phyloP scores from a whole-genome alignment of 2,888 invertebrate genomes.

The Rhopalosiphum nymphaeae region DNA sequence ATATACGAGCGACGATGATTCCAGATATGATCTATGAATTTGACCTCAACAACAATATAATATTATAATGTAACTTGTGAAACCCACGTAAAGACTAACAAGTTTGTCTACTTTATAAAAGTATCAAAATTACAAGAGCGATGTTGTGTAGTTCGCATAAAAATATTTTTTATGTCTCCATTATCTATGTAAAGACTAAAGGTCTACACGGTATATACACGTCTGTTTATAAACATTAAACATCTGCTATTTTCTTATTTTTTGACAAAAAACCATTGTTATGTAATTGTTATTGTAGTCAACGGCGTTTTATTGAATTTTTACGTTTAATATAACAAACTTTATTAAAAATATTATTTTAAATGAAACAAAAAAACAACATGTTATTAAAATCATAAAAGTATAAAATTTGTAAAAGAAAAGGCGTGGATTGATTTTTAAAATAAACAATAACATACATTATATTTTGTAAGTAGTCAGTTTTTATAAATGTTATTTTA shows the following conservation, averaged over 20 bases:
- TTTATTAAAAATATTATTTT: neutral
- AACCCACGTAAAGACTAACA: constrained; percentile 51
- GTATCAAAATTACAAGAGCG: neutral
- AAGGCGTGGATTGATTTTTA: neutral
- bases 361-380: neutral
- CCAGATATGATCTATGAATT: constrained; percentile 49
- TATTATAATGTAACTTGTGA: constrained; percentile 30
- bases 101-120: constrained; percentile 34
- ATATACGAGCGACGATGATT: neutral
- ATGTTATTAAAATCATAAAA: neutral
- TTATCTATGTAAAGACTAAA: neutral
- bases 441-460: neutral
- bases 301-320: neutral
- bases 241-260: constrained; percentile 9
- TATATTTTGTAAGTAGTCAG: neutral
- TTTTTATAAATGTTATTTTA: neutral
- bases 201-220: no score
- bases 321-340: neutral
- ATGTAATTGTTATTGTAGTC: neutral
- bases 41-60: constrained; percentile 44
- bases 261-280: neutral
- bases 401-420: neutral
- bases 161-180: neutral
- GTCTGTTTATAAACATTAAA: neutral
- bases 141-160: neutral